Base-by-base conservation (phyloP, 2,113 vertebrate genomes). In the Pseudorectes ferrugineus region DNA sequence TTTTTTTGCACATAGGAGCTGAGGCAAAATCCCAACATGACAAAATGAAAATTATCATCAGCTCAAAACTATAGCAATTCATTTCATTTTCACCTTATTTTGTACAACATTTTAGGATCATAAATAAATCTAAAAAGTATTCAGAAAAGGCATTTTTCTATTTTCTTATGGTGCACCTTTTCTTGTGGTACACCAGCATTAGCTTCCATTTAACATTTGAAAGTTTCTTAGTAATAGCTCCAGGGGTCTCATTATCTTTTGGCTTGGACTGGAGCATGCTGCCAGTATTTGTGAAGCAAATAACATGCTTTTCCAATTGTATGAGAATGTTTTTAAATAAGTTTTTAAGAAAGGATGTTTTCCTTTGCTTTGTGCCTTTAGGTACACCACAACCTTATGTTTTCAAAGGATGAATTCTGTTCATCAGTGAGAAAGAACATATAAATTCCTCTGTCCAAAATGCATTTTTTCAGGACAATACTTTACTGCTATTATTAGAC, bases 201-300 rank as follows among this genome's bases (percentile, higher is more conserved):
- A 78, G 38, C n/a, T 81, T 82, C 51, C 46, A 71, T 82, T 80
- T 71, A 88, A 55, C 62, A 93, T 82, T 62, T 92, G 20, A 83
- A 72, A 46, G n/a, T 83, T 96, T 88, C 59, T 88, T 58, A 80
- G 12, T 73, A 88, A 95, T 24, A 90, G 75, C 89, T 93, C n/a
- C 68, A 87, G 40, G 43, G 67, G 43, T 88, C 71, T 96, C 88
- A 85, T 93, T 83, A 94, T 83, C 28, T 80, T 93, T 83, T 83
- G 42, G 23, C 67, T 81, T 83, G 24, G 31, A 83, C 35, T 55
- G 28, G 12, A 91, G 28, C 17, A 83, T 35, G 43, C 38, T 80
- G 33, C 67, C 88, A 85, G 38, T 48, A 76, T 45, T 55, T 88
- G 42, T 76, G 85, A 90, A 94, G 54, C 3, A 5, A 94, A 40